Evolutionary conservation across 1,140 invertebrate species (phyloP).

Genomic region (Semibalanus balanoides): DNA sequence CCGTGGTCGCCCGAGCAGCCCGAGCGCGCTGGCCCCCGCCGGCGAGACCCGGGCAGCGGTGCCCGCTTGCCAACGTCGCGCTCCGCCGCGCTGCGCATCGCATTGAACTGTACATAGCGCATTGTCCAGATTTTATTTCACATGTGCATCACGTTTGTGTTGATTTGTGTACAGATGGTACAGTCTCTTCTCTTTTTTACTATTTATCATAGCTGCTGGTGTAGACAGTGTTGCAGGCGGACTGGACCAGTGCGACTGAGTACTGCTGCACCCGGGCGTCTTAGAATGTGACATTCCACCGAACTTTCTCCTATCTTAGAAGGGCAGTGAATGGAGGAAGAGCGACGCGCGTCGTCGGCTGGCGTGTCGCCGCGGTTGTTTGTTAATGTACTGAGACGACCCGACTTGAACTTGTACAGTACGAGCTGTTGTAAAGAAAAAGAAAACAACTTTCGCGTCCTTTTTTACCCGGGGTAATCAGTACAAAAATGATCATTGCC

Average conservation of each 20-base stretch:
- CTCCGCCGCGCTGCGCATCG: background rate
- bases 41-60: background rate
- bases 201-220: background rate
- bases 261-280: background rate
- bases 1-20: background rate
- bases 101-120: background rate
- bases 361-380: background rate
- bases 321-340: background rate
- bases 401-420: background rate
- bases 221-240: background rate
- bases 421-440: background rate
- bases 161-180: background rate
- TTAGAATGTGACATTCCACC: slow-evolving; percentile 2
- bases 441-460: background rate
- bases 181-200: slow-evolving; percentile 1
- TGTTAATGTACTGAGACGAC: background rate
- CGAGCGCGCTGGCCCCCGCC: too few relatives aligned
- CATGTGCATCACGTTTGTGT: background rate
- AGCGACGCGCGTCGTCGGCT: background rate
- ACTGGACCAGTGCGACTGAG: background rate
- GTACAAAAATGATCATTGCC: background rate
- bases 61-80: background rate
- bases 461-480: background rate
- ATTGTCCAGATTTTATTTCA: background rate
- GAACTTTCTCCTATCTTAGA: background rate